phyloP scores from a whole-genome alignment of 2,888 invertebrate species.

The Brachypalpus laphriformis region DNA sequence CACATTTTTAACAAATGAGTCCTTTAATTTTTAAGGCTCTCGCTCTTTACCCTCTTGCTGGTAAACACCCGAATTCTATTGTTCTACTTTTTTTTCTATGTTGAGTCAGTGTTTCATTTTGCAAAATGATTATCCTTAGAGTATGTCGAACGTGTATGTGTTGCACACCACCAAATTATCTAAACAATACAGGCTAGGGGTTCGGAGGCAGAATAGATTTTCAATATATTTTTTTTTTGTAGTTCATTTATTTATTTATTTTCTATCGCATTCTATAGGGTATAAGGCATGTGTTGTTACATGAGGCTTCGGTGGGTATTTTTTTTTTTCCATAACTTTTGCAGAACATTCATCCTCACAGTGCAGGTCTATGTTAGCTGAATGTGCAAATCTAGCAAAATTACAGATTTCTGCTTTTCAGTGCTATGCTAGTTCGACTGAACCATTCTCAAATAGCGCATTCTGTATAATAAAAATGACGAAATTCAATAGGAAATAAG shows the following conservation, averaged over 20 bases:
- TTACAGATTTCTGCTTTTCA: no score
- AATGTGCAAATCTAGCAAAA: no score
- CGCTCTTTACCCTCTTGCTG: constrained; percentile 28
- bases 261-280: no score
- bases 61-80: constrained; percentile 27
- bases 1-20: constrained; percentile 67
- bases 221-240: neutral
- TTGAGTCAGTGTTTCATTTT: constrained; percentile 59
- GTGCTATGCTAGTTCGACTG: no score
- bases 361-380: no score
- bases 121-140: constrained; percentile 58
- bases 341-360: no score
- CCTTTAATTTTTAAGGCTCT: constrained; percentile 48
- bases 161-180: constrained; percentile 31
- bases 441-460: no score
- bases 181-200: constrained; percentile 23
- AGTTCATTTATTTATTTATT: no score
- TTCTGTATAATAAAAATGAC: no score
- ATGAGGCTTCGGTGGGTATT: no score
- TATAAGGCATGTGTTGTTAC: neutral
- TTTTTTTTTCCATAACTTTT: no score
- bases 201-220: constrained; percentile 3
- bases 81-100: constrained; percentile 20
- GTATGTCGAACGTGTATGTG: neutral
- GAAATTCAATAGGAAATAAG: no score